Conservation (phyloP, 2,113 vertebrate species). For the Cercocebus atys region DNA sequence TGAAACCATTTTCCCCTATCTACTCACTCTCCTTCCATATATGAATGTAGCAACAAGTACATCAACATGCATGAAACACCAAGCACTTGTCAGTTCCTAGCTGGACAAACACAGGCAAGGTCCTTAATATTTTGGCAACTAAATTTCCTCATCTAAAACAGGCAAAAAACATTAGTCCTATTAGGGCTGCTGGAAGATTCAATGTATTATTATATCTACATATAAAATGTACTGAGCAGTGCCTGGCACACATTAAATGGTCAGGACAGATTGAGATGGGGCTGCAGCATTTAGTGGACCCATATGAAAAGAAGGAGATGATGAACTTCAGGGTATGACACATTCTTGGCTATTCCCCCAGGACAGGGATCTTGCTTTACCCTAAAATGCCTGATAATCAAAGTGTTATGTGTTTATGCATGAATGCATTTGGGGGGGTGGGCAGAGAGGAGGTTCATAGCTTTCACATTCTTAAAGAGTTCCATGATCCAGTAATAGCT, state of each 20-base stretch:
- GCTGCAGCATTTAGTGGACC: no score
- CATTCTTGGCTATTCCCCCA: not conserved
- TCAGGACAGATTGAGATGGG: not conserved
- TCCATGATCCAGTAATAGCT: slow-evolving; percentile 33
- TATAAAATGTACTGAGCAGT: not conserved
- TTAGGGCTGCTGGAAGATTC: not conserved
- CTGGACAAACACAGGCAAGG: not conserved
- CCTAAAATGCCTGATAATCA: not conserved
- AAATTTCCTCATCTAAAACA: not conserved
- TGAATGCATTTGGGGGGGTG: not conserved
- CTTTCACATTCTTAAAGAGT: slow-evolving; percentile 41
- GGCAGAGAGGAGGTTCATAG: not conserved
- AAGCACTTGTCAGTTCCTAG: not conserved
- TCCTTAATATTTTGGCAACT: not conserved
- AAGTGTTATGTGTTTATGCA: not conserved
- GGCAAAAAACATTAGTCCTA: not conserved
- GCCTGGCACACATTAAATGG: not conserved
- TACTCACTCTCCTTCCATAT: slow-evolving; percentile 19
- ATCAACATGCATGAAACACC: not conserved
- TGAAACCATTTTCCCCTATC: not conserved
- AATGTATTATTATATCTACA: not conserved
- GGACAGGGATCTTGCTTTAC: not conserved
- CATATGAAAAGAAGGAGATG: not conserved
- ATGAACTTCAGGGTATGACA: not conserved
- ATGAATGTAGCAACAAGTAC: slow-evolving; percentile 54